Evolutionary conservation across 2,888 invertebrate species (phyloP).

Genomic region (Cheilosia grossa): DNA sequence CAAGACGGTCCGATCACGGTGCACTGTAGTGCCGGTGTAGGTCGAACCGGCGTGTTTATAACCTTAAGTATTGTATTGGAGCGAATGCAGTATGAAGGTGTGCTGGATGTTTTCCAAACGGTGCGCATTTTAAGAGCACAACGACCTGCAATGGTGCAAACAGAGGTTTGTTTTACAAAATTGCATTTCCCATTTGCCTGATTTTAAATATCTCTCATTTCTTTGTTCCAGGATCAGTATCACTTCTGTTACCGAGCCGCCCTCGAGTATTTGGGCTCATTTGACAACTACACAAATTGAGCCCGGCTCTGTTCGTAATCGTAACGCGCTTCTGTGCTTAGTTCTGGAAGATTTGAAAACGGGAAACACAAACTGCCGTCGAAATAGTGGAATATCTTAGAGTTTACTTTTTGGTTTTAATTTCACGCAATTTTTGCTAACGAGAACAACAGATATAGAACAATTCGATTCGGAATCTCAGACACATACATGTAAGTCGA

Average conservation of each 20-base stretch:
- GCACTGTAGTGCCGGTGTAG: conserved; percentile 99
- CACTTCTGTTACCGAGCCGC: conserved; percentile 99
- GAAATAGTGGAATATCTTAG: conserved; percentile 32
- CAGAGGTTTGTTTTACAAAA: conserved; percentile 89
- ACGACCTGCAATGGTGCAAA: conserved; percentile 99
- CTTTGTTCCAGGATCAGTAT: conserved; percentile 94
- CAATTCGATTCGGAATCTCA: conserved; percentile 53
- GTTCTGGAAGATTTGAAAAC: neutral
- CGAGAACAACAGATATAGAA: conserved; percentile 1
- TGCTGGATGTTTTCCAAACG: conserved; percentile 99
- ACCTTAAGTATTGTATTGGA: conserved; percentile 98
- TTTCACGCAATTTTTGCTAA: neutral
- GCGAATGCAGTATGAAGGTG: conserved; percentile 99
- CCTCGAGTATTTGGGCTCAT: conserved; percentile 98
- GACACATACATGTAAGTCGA: neutral
- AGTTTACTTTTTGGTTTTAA: conserved; percentile 4
- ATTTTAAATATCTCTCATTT: neutral
- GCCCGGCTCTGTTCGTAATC: neutral
- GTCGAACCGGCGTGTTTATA: conserved; percentile 99
- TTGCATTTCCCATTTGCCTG: neutral
- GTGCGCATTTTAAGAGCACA: conserved; percentile 99
- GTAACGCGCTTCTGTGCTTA: conserved; percentile 31
- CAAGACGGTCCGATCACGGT: conserved; percentile 99
- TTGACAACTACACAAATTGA: conserved; percentile 97
- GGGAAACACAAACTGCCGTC: conserved; percentile 45